These are phyloP conservation scores for Mungos mungo DNA, from an alignment of 2,113 vertebrate genomes.

Conservation along the genomic window DNA sequence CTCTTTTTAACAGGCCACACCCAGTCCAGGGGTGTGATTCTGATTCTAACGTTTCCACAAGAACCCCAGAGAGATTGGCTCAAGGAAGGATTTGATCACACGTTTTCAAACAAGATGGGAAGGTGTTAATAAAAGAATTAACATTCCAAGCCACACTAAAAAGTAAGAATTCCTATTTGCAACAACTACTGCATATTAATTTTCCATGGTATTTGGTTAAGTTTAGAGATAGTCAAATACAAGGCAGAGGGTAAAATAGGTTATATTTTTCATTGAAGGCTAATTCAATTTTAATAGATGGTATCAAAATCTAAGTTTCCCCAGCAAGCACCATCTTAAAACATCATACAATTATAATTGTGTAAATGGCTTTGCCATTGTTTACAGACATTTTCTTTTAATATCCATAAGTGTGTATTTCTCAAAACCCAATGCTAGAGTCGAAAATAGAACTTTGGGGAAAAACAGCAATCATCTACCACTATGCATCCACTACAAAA, in stretches of 20 bases:
- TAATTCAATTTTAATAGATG: not conserved
- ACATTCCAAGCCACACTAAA: constrained; percentile 38
- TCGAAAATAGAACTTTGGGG: constrained; percentile 55
- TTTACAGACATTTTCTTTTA: constrained; percentile 56
- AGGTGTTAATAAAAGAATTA: constrained; percentile 44
- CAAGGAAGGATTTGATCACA: constrained; percentile 3
- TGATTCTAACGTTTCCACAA: constrained; percentile 34
- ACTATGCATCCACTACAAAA: constrained; percentile 47
- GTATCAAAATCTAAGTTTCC: not conserved
- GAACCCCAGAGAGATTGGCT: constrained; percentile 44
- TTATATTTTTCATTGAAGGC: not conserved
- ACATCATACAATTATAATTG: not conserved
- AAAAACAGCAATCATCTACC: constrained; percentile 46
- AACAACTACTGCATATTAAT: not conserved
- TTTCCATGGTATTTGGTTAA: not conserved
- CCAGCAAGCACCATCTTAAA: not conserved
- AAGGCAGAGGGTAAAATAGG: not conserved
- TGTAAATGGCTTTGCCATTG: not conserved
- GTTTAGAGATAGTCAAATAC: not conserved
- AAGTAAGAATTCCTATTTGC: constrained; percentile 21
- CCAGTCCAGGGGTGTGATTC: not conserved
- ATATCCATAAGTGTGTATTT: not conserved
- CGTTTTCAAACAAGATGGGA: constrained; percentile 52
- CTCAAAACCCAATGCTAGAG: constrained; percentile 39
- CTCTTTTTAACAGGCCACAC: not conserved